Conservation (phyloP, 2,113 vertebrate genomes). For the Grammatotria lemairii region DNA sequence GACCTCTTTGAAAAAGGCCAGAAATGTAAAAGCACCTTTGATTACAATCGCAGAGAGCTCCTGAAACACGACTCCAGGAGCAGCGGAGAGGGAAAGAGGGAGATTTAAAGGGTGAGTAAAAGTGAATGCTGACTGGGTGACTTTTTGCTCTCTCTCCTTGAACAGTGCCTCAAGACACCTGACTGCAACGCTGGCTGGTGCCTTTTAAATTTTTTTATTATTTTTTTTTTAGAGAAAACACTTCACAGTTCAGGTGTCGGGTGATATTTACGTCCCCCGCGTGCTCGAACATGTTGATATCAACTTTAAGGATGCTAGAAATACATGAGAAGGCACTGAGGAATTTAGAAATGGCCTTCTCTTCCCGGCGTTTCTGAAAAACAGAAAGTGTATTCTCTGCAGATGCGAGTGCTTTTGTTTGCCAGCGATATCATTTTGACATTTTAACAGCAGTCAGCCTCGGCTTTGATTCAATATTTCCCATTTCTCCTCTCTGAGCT, state of each 20-base stretch:
- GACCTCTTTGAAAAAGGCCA: background rate
- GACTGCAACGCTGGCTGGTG: constrained; percentile 15
- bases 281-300: background rate
- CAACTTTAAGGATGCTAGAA: background rate
- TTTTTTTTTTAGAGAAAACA: background rate
- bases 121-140: constrained; percentile 36
- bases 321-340: background rate
- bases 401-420: background rate
- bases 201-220: background rate
- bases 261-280: background rate
- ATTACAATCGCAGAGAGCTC: constrained; percentile 48
- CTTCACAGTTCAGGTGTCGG: background rate
- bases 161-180: constrained; percentile 31
- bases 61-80: constrained; percentile 34
- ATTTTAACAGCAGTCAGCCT: constrained; percentile 8
- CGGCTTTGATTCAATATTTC: constrained; percentile 46
- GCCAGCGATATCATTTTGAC: background rate
- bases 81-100: constrained; percentile 10
- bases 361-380: background rate
- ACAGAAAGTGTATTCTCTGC: background rate
- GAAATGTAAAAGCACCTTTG: constrained; percentile 25
- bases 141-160: background rate
- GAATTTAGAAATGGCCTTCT: background rate
- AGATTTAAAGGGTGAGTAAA: constrained; percentile 55
- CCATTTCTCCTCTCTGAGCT: constrained; percentile 37